Conservation (phyloP, 2,888 invertebrate genomes). For the Drosophila anceps region DNA sequence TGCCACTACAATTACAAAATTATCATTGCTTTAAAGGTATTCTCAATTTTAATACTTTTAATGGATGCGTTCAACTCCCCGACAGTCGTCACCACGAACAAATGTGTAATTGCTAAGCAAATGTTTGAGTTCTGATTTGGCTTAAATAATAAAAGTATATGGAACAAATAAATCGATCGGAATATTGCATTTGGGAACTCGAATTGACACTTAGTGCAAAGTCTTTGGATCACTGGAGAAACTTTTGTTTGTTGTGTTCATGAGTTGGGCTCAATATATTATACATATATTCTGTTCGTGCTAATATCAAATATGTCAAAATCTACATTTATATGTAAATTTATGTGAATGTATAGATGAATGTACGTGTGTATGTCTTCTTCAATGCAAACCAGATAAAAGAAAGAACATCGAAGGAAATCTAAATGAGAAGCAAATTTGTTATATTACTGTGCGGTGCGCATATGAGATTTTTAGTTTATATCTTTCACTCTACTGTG, state of each 20-base stretch:
- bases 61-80: constrained; percentile 36
- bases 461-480: neutral
- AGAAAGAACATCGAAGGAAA: neutral
- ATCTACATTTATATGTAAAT: neutral
- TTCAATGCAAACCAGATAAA: neutral
- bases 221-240: neutral
- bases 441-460: too few relatives aligned
- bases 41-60: constrained; percentile 42
- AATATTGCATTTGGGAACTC: neutral
- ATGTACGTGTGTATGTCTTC: neutral
- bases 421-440: neutral
- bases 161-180: neutral
- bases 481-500: too few relatives aligned
- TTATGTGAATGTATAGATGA: neutral
- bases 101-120: neutral
- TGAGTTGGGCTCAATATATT: neutral
- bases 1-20: constrained; percentile 46
- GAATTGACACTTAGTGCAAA: neutral
- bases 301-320: neutral
- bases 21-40: constrained; percentile 54
- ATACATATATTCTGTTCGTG: neutral
- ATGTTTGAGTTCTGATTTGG: neutral
- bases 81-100: neutral
- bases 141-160: neutral
- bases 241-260: neutral